These are phyloP conservation scores for Podocnemis expansa DNA, from an alignment of 2,113 vertebrate species.

Conservation along the genomic window DNA sequence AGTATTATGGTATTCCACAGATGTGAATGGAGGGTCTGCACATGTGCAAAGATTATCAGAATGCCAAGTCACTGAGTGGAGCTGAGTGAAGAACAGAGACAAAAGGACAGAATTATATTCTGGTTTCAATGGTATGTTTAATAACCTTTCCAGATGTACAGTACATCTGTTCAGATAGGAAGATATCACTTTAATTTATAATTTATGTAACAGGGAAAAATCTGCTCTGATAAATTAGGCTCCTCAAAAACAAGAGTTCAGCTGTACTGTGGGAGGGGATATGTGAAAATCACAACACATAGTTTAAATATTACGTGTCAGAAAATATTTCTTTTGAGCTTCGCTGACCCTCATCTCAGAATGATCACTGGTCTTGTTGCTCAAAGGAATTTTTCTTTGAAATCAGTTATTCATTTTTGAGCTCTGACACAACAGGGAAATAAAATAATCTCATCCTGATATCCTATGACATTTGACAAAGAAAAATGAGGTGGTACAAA, in stretches of 20 bases:
- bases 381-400: conserved; percentile 63
- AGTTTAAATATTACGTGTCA: conserved; percentile 63
- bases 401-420: conserved; percentile 64
- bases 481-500: conserved; percentile 35
- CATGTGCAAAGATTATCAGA: not conserved
- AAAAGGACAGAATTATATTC: not conserved
- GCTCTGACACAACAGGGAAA: conserved; percentile 51
- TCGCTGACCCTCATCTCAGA: conserved; percentile 59
- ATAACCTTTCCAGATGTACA: not conserved
- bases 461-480: conserved; percentile 56
- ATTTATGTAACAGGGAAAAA: conserved; percentile 49
- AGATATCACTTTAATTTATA: conserved; percentile 55
- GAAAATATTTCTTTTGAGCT: conserved; percentile 66
- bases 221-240: conserved; percentile 56
- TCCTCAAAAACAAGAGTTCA: conserved; percentile 56
- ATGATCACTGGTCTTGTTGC: conserved; percentile 56
- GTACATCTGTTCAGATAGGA: conserved; percentile 6
- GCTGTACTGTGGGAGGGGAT: conserved; percentile 20
- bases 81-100: not conserved
- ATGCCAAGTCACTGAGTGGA: not conserved
- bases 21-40: not conserved
- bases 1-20: accelerated
- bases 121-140: accelerated
- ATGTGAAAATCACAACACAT: conserved; percentile 39
- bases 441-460: conserved; percentile 68